These are phyloP conservation scores for Hemitrygon akajei DNA, from an alignment of 2,797 vertebrate genomes.

Conservation along the genomic window DNA sequence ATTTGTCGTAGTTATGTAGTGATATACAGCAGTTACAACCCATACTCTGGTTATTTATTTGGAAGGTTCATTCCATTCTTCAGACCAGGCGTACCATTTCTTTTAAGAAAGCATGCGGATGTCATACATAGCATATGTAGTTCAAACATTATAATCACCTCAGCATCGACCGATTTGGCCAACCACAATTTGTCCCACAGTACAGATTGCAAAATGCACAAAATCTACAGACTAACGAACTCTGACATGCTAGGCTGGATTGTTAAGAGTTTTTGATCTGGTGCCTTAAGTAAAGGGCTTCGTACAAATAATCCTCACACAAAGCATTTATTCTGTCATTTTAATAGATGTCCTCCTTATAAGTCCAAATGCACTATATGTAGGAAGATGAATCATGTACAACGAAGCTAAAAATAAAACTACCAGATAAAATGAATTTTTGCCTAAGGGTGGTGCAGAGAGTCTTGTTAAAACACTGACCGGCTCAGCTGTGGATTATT, in stretches of 20 bases:
- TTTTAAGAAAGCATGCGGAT: neutral
- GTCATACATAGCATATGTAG: no score
- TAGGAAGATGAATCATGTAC: neutral
- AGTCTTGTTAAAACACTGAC: neutral
- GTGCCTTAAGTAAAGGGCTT: neutral
- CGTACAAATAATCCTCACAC: neutral
- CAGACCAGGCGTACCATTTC: neutral
- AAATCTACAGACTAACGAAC: neutral
- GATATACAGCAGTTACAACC: no score
- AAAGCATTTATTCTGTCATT: neutral
- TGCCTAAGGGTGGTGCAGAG: neutral
- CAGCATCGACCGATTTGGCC: neutral
- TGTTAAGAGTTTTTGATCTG: neutral
- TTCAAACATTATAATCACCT: neutral
- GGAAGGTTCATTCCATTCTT: neutral
- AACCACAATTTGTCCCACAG: neutral
- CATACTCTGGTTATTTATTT: no score
- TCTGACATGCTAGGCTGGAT: neutral
- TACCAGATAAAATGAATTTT: neutral
- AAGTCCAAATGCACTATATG: neutral
- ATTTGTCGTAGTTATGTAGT: no score
- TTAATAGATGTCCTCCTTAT: neutral
- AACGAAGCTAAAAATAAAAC: neutral
- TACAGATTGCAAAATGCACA: neutral
- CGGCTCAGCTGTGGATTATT: neutral